phyloP scores from a whole-genome alignment of 2,113 vertebrate genomes.

The Rhabdomys dilectus region DNA sequence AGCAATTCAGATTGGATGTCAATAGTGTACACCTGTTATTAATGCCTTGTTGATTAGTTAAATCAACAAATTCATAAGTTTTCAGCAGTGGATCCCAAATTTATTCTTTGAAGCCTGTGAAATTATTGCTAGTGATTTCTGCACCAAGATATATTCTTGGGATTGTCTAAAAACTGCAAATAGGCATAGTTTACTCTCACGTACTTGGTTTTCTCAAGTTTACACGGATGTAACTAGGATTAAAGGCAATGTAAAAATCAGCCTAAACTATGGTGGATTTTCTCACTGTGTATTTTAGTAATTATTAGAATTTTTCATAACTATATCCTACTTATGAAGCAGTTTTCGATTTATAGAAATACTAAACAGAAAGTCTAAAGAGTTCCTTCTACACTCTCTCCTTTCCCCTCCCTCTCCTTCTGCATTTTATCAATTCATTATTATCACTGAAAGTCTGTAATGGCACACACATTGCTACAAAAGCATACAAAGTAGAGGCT shows the following conservation, averaged over 20 bases:
- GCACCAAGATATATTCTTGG: not conserved
- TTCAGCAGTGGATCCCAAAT: not conserved
- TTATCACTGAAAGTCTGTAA: not conserved
- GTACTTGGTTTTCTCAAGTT: not conserved
- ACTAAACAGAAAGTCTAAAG: not conserved
- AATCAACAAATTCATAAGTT: not conserved
- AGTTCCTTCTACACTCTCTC: not conserved
- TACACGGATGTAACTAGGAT: not conserved
- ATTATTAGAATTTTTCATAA: slow-evolving; percentile 40
- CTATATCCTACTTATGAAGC: not conserved
- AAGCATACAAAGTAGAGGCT: not conserved
- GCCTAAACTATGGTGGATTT: not conserved
- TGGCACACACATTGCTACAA: not conserved
- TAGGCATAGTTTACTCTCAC: not conserved
- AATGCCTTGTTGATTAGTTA: not conserved
- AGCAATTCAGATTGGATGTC: not conserved
- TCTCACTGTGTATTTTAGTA: slow-evolving; percentile 29
- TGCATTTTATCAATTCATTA: not conserved
- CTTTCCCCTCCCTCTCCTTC: not conserved
- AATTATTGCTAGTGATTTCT: not conserved
- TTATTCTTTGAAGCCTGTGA: not conserved
- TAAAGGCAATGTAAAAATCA: slow-evolving; percentile 9
- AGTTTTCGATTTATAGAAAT: slow-evolving; percentile 41
- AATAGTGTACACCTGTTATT: not conserved
- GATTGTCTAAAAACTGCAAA: not conserved